A percentile compares a stretch with the other conserved stretches of the same genome.
Conservation (phyloP, 2,888 invertebrate species). For the Pterostichus niger region DNA sequence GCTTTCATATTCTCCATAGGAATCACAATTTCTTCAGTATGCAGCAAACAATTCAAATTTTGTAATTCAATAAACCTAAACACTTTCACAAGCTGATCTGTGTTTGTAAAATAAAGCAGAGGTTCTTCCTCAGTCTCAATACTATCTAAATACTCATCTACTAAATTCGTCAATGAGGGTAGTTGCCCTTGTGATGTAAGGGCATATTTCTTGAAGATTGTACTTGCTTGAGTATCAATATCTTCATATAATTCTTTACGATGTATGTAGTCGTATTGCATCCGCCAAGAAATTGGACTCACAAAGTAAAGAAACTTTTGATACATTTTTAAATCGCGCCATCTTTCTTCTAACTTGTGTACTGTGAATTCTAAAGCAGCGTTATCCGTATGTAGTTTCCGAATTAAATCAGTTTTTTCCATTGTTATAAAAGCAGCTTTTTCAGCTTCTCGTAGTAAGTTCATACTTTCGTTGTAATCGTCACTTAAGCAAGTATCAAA, state of each 20-base stretch:
- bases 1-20: slow-evolving; percentile 78
- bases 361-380: slow-evolving; percentile 76
- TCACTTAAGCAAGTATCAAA: slow-evolving; percentile 82
- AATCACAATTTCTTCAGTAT: slow-evolving; percentile 80
- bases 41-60: slow-evolving; percentile 82
- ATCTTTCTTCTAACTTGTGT: slow-evolving; percentile 82
- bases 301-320: slow-evolving; percentile 84
- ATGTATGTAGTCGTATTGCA: slow-evolving; percentile 76
- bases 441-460: slow-evolving; percentile 79
- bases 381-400: slow-evolving; percentile 76
- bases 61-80: slow-evolving; percentile 82
- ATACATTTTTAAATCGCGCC: slow-evolving; percentile 82
- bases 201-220: slow-evolving; percentile 72
- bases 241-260: slow-evolving; percentile 35
- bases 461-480: slow-evolving; percentile 82
- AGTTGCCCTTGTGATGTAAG: slow-evolving; percentile 71
- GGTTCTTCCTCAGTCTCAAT: slow-evolving; percentile 77
- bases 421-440: slow-evolving; percentile 76
- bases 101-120: slow-evolving; percentile 80
- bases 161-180: slow-evolving; percentile 74
- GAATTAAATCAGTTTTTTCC: slow-evolving; percentile 76
- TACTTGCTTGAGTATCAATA: slow-evolving; percentile 68
- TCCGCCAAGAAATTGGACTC: slow-evolving; percentile 82
- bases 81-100: slow-evolving; percentile 79
- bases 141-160: slow-evolving; percentile 79